These are phyloP conservation scores for Vanessa cardui DNA, from an alignment of 2,888 invertebrate species.

Conservation along the genomic window DNA sequence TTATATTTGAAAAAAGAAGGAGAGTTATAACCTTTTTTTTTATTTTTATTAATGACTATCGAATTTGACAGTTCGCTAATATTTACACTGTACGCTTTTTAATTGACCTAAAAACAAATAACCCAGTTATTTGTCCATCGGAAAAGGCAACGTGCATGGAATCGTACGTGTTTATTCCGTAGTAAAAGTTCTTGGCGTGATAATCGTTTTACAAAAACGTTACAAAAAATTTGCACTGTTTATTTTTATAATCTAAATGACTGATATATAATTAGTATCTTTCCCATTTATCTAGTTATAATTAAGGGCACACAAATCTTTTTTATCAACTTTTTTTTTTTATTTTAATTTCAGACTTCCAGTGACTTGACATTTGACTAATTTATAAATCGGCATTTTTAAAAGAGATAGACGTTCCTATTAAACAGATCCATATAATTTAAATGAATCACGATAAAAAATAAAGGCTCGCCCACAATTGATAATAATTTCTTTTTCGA, in stretches of 20 bases:
- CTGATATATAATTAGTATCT: not conserved
- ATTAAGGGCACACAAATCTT: not conserved
- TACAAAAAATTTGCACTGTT: no score
- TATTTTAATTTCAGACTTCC: no score
- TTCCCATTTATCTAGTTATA: not conserved
- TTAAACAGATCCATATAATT: not conserved
- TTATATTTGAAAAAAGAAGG: no score
- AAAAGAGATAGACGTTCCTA: not conserved
- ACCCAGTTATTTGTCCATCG: not conserved
- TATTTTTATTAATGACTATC: not conserved
- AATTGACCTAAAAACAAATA: not conserved
- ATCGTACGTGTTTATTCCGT: no score
- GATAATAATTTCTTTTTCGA: no score
- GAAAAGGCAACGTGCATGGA: not conserved
- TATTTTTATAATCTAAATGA: not conserved
- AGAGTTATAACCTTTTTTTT: no score
- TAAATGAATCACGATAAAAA: not conserved
- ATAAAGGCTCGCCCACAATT: not conserved
- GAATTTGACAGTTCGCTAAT: not conserved
- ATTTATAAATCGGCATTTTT: not conserved
- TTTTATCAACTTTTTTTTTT: no score
- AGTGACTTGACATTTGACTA: no score
- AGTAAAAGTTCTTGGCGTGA: no score
- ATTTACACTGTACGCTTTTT: not conserved
- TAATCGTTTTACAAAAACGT: no score